Conservation (phyloP, 2,888 invertebrate genomes). For the Drosophila monieri region DNA sequence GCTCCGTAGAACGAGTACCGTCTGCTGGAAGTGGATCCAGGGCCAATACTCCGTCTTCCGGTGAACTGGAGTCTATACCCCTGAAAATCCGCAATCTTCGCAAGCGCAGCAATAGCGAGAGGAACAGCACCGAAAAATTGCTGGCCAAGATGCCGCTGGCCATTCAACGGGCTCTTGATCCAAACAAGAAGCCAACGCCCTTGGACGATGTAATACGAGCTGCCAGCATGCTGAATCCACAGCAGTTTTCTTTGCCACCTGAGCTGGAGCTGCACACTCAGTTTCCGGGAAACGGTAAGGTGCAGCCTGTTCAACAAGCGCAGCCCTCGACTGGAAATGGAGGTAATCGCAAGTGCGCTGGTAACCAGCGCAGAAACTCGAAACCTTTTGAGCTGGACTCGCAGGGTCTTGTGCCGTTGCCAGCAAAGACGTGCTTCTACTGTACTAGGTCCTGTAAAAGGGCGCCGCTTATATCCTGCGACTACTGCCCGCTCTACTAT, state of each 20-base stretch:
- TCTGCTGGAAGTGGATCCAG: slow-evolving; percentile 83
- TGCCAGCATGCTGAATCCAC: slow-evolving; percentile 93
- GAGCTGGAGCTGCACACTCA: slow-evolving; percentile 90
- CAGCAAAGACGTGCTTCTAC: slow-evolving; percentile 92
- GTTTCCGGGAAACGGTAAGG: slow-evolving; percentile 93
- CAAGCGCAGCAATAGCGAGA: slow-evolving; percentile 83
- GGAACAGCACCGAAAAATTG: slow-evolving; percentile 79
- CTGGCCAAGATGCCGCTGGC: slow-evolving; percentile 77
- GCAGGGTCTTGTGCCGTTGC: slow-evolving; percentile 89
- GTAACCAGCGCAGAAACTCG: slow-evolving; percentile 76
- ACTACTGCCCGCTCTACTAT: slow-evolving; percentile 95
- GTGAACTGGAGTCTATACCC: slow-evolving; percentile 80
- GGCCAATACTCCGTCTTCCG: slow-evolving; percentile 78
- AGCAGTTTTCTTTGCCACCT: slow-evolving; percentile 93
- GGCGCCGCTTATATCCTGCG: slow-evolving; percentile 95
- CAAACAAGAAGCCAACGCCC: slow-evolving; percentile 85
- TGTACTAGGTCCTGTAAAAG: slow-evolving; percentile 93
- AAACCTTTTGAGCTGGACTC: slow-evolving; percentile 86
- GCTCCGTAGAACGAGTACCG: slow-evolving; percentile 83
- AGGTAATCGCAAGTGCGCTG: slow-evolving; percentile 62
- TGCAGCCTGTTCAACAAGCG: slow-evolving; percentile 83
- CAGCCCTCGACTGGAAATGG: slow-evolving; percentile 63
- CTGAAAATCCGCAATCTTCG: slow-evolving; percentile 84
- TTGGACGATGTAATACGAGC: slow-evolving; percentile 92
- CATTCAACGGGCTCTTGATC: slow-evolving; percentile 81